These are phyloP conservation scores for Drosophila siamana DNA, from an alignment of 2,888 invertebrate genomes.

Conservation along the genomic window DNA sequence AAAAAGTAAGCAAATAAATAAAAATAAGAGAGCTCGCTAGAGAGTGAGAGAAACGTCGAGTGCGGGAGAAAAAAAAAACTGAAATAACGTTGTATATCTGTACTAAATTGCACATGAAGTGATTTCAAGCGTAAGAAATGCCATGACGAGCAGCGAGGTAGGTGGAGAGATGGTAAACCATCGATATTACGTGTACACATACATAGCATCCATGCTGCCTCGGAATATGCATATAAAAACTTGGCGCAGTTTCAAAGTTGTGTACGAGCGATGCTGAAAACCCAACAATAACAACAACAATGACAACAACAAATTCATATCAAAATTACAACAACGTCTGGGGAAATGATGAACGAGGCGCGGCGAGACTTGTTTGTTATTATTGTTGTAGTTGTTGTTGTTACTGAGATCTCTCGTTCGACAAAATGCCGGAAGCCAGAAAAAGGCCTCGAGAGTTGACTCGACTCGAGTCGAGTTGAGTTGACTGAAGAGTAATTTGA, in stretches of 20 bases:
- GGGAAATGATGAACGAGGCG: slow-evolving; percentile 59
- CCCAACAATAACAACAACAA: slow-evolving; percentile 13
- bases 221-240: slow-evolving; percentile 71
- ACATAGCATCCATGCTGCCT: slow-evolving; percentile 5
- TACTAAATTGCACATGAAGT: slow-evolving; percentile 81
- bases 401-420: slow-evolving; percentile 15
- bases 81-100: slow-evolving; percentile 62
- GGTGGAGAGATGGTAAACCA: slow-evolving; percentile 29
- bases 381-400: slow-evolving; percentile 9
- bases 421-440: slow-evolving; percentile 57
- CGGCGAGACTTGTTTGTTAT: slow-evolving; percentile 23
- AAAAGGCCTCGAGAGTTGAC: slow-evolving; percentile 51
- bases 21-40: slow-evolving; percentile 23
- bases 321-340: slow-evolving; percentile 70
- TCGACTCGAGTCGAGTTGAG: slow-evolving; percentile 14
- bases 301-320: slow-evolving; percentile 61
- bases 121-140: slow-evolving; percentile 79
- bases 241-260: slow-evolving; percentile 77
- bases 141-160: slow-evolving; percentile 25
- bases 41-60: neutral
- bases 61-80: slow-evolving; percentile 19
- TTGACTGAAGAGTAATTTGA: slow-evolving; percentile 59
- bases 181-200: slow-evolving; percentile 55
- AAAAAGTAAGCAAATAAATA: slow-evolving; percentile 41
- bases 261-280: slow-evolving; percentile 35